These are phyloP conservation scores for Patagioenas fasciata DNA, from an alignment of 2,113 vertebrate genomes.

Conservation along the genomic window DNA sequence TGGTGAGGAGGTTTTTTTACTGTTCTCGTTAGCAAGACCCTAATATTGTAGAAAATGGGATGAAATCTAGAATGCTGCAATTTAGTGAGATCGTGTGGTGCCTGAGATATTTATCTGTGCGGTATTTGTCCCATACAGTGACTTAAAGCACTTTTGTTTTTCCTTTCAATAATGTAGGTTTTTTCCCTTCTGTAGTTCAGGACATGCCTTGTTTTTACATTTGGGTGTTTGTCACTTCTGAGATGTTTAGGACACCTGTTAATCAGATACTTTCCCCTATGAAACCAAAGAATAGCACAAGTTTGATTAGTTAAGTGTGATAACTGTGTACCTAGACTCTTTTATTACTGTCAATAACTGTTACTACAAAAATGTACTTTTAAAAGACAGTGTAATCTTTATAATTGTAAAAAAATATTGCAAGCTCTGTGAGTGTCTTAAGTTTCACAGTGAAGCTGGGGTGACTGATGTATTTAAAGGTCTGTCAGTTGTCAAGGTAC, in stretches of 20 bases:
- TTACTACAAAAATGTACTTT: not conserved
- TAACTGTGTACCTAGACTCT: not conserved
- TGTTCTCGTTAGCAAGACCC: not conserved
- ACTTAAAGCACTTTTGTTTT: not conserved
- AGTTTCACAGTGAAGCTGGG: not conserved
- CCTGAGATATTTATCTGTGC: slow-evolving; percentile 4
- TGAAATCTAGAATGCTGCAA: not conserved
- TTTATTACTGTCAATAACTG: not conserved
- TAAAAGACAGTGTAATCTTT: not conserved
- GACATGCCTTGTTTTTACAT: not conserved
- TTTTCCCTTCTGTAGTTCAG: not conserved
- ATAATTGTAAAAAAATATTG: not conserved
- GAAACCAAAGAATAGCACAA: not conserved
- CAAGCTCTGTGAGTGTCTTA: not conserved
- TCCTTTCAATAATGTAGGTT: fast-evolving
- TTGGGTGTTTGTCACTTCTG: not conserved
- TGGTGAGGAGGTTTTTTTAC: not conserved
- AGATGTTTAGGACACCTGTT: not conserved
- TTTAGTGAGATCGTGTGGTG: not conserved
- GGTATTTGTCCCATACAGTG: not conserved
- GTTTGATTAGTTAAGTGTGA: not conserved
- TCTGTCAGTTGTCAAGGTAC: not conserved
- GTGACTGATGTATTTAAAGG: not conserved
- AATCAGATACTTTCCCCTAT: not conserved
- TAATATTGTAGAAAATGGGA: slow-evolving; percentile 2